Conservation (phyloP, 2,888 invertebrate genomes). For the Zaprionus lineosus region DNA sequence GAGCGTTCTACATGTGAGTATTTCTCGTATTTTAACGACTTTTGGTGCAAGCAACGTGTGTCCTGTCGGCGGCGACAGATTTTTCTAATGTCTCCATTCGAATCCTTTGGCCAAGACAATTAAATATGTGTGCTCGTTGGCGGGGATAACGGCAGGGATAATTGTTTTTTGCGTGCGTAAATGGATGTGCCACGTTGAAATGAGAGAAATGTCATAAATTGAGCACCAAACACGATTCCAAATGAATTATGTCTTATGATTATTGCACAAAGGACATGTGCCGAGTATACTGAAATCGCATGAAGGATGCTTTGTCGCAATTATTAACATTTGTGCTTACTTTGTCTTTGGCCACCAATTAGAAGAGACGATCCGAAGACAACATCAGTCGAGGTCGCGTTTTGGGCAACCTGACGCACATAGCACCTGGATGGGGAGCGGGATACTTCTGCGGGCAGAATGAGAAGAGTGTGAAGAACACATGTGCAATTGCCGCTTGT, state of each 20-base stretch:
- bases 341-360: slow-evolving; percentile 52
- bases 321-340: slow-evolving; percentile 76
- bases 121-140: slow-evolving; percentile 54
- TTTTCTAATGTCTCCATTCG: slow-evolving; percentile 81
- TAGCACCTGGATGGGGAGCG: slow-evolving; percentile 36
- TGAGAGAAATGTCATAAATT: slow-evolving; percentile 64
- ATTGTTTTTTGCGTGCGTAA: slow-evolving; percentile 64
- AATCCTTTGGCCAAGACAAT: slow-evolving; percentile 75
- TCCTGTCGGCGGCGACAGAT: slow-evolving; percentile 72
- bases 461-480: slow-evolving; percentile 64
- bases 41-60: slow-evolving; percentile 52
- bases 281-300: slow-evolving; percentile 17
- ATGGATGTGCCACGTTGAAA: slow-evolving; percentile 38
- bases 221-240: slow-evolving; percentile 60
- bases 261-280: slow-evolving; percentile 64
- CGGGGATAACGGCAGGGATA: slow-evolving; percentile 38
- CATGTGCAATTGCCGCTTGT: slow-evolving; percentile 76
- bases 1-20: slow-evolving; percentile 32
- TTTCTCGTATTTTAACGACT: slow-evolving; percentile 59
- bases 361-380: slow-evolving; percentile 54
- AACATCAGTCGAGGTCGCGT: slow-evolving; percentile 37
- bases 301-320: slow-evolving; percentile 60
- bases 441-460: not conserved
- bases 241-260: slow-evolving; percentile 76
- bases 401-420: slow-evolving; percentile 62